Percentiles rank a stretch among this genome's conserved stretches.
These are phyloP conservation scores for Ooceraea biroi DNA, from an alignment of 1,140 invertebrate genomes.

Conservation along the genomic window DNA sequence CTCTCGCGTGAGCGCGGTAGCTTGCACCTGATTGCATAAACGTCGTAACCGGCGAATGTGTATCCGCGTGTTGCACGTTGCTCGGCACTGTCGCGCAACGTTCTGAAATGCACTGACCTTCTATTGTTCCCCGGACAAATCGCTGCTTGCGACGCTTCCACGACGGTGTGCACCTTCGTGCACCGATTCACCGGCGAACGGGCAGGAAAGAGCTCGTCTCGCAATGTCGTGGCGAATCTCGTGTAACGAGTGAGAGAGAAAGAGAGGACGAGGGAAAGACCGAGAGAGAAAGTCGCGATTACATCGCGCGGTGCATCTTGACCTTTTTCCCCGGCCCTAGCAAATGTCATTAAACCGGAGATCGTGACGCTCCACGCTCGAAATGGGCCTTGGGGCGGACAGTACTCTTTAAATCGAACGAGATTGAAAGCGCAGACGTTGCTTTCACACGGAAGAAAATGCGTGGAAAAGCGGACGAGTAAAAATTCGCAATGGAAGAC, in stretches of 20 bases:
- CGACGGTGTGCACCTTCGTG: slow-evolving; percentile 48
- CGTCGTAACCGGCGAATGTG: slow-evolving; percentile 11
- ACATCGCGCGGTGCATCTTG: slow-evolving; percentile 65
- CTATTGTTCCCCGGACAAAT: slow-evolving; percentile 75
- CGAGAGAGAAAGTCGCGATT: slow-evolving; percentile 4
- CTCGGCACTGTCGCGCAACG: slow-evolving; percentile 46
- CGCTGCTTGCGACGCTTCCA: slow-evolving; percentile 61
- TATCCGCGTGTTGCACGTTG: not conserved
- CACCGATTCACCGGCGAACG: slow-evolving; percentile 62
- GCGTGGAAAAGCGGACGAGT: not conserved
- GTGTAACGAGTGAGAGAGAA: not conserved
- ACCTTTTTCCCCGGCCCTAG: slow-evolving; percentile 70
- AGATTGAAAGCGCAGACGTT: not conserved
- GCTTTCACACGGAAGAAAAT: slow-evolving; percentile 12
- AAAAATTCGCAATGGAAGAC: not conserved
- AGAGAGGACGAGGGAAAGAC: not conserved
- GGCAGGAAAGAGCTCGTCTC: slow-evolving; percentile 45
- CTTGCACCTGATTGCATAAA: slow-evolving; percentile 69
- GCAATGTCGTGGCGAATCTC: slow-evolving; percentile 58
- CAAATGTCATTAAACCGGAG: slow-evolving; percentile 74
- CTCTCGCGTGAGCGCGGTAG: not conserved
- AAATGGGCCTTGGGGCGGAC: slow-evolving; percentile 45
- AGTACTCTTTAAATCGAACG: not conserved
- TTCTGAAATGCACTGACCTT: slow-evolving; percentile 75
- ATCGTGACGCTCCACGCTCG: slow-evolving; percentile 56